These are phyloP conservation scores for Probaryconus sp. DNA, from an alignment of 1,140 invertebrate genomes.

Conservation along the genomic window DNA sequence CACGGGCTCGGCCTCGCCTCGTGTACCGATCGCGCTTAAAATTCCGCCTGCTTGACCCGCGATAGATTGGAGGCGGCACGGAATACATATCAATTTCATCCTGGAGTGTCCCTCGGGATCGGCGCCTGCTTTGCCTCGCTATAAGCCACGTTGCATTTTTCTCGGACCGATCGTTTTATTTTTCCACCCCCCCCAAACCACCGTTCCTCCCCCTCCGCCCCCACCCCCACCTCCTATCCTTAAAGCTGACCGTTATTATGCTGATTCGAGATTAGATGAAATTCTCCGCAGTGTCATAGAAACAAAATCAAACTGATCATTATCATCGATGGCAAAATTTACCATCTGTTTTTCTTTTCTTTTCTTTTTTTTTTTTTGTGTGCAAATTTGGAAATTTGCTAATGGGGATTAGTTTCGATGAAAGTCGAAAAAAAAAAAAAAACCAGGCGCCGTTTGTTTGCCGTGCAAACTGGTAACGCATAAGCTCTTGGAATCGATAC, in stretches of 20 bases:
- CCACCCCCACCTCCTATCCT: too few relatives aligned
- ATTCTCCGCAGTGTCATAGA: conserved; percentile 41
- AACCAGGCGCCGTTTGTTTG: too few relatives aligned
- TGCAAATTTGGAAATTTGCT: too few relatives aligned
- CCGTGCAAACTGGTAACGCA: too few relatives aligned
- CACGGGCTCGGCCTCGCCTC: conserved; percentile 26
- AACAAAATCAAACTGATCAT: too few relatives aligned
- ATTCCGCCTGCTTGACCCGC: conserved; percentile 78
- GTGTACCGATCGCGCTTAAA: conserved; percentile 74
- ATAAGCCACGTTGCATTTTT: conserved; percentile 66
- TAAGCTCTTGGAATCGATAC: too few relatives aligned
- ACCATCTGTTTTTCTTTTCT: too few relatives aligned
- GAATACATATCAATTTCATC: conserved; percentile 79
- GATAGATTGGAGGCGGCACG: conserved; percentile 77
- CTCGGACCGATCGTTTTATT: conserved; percentile 45
- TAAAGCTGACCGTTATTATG: conserved; percentile 48
- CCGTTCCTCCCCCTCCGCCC: too few relatives aligned
- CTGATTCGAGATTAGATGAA: conserved; percentile 15
- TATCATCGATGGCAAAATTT: not conserved
- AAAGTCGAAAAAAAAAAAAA: conserved; percentile 3
- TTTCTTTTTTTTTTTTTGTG: too few relatives aligned
- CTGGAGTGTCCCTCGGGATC: conserved; percentile 70
- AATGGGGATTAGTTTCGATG: conserved; percentile 19
- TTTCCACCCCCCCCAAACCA: conserved; percentile 32
- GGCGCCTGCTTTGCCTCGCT: conserved; percentile 41